Base-by-base conservation (phyloP, 1,140 invertebrate genomes). In the Diplogasteroides magnus region DNA sequence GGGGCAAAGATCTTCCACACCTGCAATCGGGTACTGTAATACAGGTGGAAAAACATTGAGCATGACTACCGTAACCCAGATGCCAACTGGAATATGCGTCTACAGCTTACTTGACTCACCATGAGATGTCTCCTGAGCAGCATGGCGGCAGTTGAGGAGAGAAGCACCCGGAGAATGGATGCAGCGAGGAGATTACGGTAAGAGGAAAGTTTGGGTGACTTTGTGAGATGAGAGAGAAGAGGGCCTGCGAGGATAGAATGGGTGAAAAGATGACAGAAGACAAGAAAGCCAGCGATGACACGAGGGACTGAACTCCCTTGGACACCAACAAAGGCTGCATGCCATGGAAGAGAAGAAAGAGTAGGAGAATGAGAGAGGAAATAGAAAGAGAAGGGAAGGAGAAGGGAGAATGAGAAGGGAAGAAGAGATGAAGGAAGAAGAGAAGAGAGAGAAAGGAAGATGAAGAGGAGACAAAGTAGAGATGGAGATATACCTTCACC, bases 1-100 rank as follows among this genome's bases (percentile, higher is more conserved):
- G 74, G 74, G 14, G 74, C 71, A 58, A 75, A 75, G 55, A 75
- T 75, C 62, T 75, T 75, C 74, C 74, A 75, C n/a, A 48, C 37
- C 37, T 48, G 19, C 19, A 48, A 48, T 48, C 19, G 37, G 19
- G 19, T n/a, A n/a, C n/a, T n/a, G n/a, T n/a, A n/a, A n/a, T n/a
- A n/a, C n/a, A n/a, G n/a, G n/a, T n/a, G n/a, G n/a, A n/a, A n/a
- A n/a, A n/a, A n/a, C n/a, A n/a, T n/a, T n/a, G n/a, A n/a, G n/a
- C n/a, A n/a, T n/a, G n/a, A 11, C 37, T 48, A 48, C 37, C 37
- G 37, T 48, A 48, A 48, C 37, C 37, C 37, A 48, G 19, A 11
- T 48, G 6, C n/a, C n/a, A n/a, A n/a, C n/a, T n/a, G n/a, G n/a
- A n/a, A n/a, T n/a, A n/a, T n/a, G n/a, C n/a, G n/a, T n/a, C n/a